phyloP scores from a whole-genome alignment of 2,888 invertebrate genomes.

The Xylota segnis region DNA sequence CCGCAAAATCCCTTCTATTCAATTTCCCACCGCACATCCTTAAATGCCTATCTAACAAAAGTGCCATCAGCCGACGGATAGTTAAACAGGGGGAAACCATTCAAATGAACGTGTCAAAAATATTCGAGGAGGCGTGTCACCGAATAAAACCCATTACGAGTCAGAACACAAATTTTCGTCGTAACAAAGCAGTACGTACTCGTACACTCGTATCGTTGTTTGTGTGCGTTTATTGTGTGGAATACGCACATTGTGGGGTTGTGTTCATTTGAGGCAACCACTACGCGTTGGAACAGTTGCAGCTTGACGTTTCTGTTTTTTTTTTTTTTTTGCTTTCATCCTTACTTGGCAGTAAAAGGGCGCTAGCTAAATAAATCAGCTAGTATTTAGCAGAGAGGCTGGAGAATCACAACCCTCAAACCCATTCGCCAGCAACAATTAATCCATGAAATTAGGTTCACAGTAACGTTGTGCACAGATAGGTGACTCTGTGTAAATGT shows the following conservation, averaged over 20 bases:
- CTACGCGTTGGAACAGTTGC: constrained; percentile 50
- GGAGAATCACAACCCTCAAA: constrained; percentile 68
- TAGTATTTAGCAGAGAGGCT: constrained; percentile 61
- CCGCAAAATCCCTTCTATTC: constrained; percentile 68
- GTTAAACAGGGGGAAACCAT: constrained; percentile 56
- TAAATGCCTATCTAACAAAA: constrained; percentile 70
- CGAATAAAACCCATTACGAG: constrained; percentile 75
- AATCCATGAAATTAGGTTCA: constrained; percentile 77
- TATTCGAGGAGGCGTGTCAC: constrained; percentile 75
- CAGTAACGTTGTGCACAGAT: constrained; percentile 50
- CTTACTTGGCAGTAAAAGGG: constrained; percentile 62
- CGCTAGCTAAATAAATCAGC: constrained; percentile 69
- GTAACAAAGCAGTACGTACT: constrained; percentile 65
- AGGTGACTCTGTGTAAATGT: constrained; percentile 26
- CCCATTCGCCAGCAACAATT: constrained; percentile 71
- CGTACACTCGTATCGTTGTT: constrained; percentile 14
- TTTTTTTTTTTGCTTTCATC: no score
- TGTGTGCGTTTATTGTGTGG: constrained; percentile 26
- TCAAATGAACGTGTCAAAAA: constrained; percentile 74
- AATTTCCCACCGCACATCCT: constrained; percentile 72
- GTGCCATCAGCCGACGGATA: constrained; percentile 55
- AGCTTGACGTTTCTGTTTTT: constrained; percentile 65
- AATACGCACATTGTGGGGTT: no score
- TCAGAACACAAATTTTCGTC: constrained; percentile 65
- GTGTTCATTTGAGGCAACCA: constrained; percentile 31